phyloP scores from a whole-genome alignment of 2,888 invertebrate genomes.

The Conchocele bisecta region DNA sequence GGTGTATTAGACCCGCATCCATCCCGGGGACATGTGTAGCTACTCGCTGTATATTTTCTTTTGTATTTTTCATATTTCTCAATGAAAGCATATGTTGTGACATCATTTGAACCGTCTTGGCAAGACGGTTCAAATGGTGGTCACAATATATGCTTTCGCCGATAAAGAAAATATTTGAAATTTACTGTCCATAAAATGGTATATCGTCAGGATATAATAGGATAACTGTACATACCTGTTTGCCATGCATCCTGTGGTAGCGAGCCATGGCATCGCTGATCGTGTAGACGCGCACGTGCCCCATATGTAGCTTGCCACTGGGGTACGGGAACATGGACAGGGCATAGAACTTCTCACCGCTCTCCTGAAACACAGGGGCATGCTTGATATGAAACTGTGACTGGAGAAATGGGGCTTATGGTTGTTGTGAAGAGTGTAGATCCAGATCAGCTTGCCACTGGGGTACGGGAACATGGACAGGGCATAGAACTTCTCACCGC shows the following conservation, averaged over 20 bases:
- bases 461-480: slow-evolving; percentile 99
- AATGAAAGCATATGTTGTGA: too few species aligned
- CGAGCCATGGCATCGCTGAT: slow-evolving; percentile 96
- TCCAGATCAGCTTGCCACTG: slow-evolving; percentile 89
- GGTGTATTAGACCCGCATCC: too few species aligned
- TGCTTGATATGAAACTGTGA: background rate
- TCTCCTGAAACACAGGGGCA: slow-evolving; percentile 25
- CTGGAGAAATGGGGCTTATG: background rate
- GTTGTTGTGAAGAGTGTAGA: too few species aligned
- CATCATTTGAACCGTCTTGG: too few species aligned
- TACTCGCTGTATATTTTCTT: too few species aligned
- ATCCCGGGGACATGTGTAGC: too few species aligned
- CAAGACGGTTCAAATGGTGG: too few species aligned
- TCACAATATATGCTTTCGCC: too few species aligned
- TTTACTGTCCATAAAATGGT: too few species aligned
- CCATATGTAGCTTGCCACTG: slow-evolving; percentile 98
- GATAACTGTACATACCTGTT: slow-evolving; percentile 80
- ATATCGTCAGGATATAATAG: too few species aligned
- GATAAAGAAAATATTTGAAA: too few species aligned
- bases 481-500: slow-evolving; percentile 87
- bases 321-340: slow-evolving; percentile 99
- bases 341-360: slow-evolving; percentile 87
- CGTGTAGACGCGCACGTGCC: slow-evolving; percentile 98
- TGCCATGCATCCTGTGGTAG: slow-evolving; percentile 92
- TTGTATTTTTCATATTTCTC: too few species aligned